phyloP scores from a whole-genome alignment of 1,140 invertebrate genomes.

The Meloidogyne chitwoodi region DNA sequence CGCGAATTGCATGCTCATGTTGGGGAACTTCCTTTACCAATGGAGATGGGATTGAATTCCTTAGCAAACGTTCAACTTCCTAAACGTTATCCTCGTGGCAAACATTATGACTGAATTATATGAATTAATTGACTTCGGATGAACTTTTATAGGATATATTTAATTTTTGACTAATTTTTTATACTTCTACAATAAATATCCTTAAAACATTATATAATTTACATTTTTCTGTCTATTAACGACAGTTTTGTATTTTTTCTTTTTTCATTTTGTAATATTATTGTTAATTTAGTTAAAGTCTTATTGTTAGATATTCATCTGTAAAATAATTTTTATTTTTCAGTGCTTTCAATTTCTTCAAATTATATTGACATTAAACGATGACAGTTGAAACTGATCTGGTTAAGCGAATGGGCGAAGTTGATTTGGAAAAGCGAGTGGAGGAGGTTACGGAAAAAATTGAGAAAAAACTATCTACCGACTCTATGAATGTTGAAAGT shows the following conservation, averaged over 20 bases:
- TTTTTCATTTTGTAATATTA: too few species aligned
- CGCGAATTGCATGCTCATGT: constrained; percentile 41
- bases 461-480: neutral
- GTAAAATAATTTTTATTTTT: neutral
- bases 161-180: too few species aligned
- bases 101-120: constrained; percentile 10
- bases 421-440: neutral
- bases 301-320: neutral
- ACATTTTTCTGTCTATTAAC: too few species aligned
- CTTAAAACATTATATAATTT: too few species aligned
- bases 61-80: constrained; percentile 18
- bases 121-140: neutral
- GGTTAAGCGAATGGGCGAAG: neutral
- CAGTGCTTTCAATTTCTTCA: neutral
- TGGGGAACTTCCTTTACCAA: constrained; percentile 39
- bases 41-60: constrained; percentile 11
- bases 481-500: neutral
- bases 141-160: too few species aligned
- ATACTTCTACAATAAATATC: too few species aligned
- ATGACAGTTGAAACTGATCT: neutral
- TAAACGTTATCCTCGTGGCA: constrained; percentile 29
- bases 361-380: neutral
- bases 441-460: neutral
- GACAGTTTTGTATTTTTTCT: too few species aligned
- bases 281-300: too few species aligned